Evolutionary conservation across 2,888 invertebrate species (phyloP), one percentile per base, ranked within the genome.

Genomic region (Coecobrya sp.): DNA sequence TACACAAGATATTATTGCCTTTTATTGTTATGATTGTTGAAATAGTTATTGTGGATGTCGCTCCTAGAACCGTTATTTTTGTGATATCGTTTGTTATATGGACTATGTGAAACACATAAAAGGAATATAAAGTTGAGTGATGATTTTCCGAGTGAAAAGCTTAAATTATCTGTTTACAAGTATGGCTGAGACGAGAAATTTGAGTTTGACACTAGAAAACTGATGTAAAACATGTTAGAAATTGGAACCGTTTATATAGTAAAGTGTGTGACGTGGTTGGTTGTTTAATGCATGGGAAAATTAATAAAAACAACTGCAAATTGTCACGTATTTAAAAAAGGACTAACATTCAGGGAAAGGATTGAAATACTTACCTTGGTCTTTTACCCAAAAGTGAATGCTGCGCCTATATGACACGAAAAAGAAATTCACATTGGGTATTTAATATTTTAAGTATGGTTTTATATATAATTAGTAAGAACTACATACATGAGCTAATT

Each of bases 361-460:
- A n/a, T n/a, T 25, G 19, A 19, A 25, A n/a, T 62, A 22, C 97
- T 97, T 96, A 98, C 98, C 98, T 95, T 97, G 97, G 96, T 98
- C 98, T 96, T 97, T 97, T 95, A 98, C 97, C 98, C 98, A 98
- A 96, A 98, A 98, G 96, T 98, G 98, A 96, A 98, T 98, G 70
- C 94, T 94, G 3, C 93, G 87, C 16, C 93, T 93, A n/a, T n/a
- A n/a, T n/a, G n/a, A n/a, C n/a, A n/a, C n/a, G n/a, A n/a, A n/a
- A n/a, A n/a, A n/a, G n/a, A n/a, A n/a, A n/a, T n/a, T n/a, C n/a
- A n/a, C n/a, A n/a, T n/a, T n/a, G n/a, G n/a, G 82, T 16, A 76
- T 55, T 19, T 55, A 19, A n/a, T 84, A 22, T 86, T 13, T 49
- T 3, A 11, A 73, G n/a, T n/a, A n/a, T n/a, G n/a, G n/a, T n/a